These are phyloP conservation scores for Bombus superbus DNA, from an alignment of 1,140 invertebrate genomes.

Conservation along the genomic window DNA sequence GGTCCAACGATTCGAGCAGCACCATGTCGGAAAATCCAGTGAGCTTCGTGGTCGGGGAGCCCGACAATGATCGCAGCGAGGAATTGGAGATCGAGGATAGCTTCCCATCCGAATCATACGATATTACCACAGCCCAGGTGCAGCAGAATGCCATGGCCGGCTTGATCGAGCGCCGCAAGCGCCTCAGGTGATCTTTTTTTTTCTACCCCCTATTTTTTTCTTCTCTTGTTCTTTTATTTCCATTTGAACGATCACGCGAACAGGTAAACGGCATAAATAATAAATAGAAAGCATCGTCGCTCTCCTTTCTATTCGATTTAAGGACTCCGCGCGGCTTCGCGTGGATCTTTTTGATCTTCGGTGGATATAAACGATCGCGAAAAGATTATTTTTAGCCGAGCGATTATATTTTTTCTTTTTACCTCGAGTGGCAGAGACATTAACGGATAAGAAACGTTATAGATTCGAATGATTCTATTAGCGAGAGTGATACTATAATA, in stretches of 20 bases:
- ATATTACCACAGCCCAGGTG: slow-evolving; percentile 54
- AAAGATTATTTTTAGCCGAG: too few species aligned
- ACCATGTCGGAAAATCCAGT: slow-evolving; percentile 78
- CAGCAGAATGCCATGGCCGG: slow-evolving; percentile 75
- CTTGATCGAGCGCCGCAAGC: slow-evolving; percentile 81
- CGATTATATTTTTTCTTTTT: too few species aligned
- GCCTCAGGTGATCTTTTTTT: slow-evolving; percentile 80
- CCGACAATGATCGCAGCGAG: slow-evolving; percentile 77
- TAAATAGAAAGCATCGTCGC: neutral
- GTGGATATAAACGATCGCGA: too few species aligned
- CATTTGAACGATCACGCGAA: neutral
- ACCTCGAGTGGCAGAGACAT: too few species aligned
- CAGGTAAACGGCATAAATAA: neutral
- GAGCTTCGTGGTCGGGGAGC: slow-evolving; percentile 82
- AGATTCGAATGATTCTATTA: too few species aligned
- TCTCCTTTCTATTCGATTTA: neutral
- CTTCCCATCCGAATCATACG: slow-evolving; percentile 75
- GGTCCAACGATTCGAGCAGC: slow-evolving; percentile 15
- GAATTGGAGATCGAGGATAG: slow-evolving; percentile 81
- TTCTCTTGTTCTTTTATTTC: neutral
- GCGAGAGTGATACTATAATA: too few species aligned
- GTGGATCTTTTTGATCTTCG: neutral
- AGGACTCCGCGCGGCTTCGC: neutral
- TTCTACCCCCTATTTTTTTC: neutral
- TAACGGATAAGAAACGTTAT: too few species aligned